A percentile compares a stretch with the other conserved stretches of the same genome.
These are phyloP conservation scores for Temnothorax rugatulus DNA, from an alignment of 2,888 invertebrate genomes.

Conservation along the genomic window DNA sequence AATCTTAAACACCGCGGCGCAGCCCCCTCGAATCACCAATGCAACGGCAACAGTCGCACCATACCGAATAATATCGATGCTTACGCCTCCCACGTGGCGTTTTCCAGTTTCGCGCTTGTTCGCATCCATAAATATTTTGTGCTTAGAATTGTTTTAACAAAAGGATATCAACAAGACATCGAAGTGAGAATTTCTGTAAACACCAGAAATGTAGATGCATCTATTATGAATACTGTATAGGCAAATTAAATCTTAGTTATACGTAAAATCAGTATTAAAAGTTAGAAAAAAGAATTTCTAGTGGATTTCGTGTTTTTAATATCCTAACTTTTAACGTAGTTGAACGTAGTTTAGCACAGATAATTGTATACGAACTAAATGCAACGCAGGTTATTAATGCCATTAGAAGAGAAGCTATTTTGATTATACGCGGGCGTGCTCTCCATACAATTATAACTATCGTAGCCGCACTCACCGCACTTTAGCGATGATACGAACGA, in stretches of 20 bases:
- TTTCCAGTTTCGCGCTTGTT: not conserved
- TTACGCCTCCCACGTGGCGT: not conserved
- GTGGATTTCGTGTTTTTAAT: not conserved
- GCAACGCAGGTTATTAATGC: conserved; percentile 26
- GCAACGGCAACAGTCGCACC: not conserved
- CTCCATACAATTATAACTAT: conserved; percentile 50
- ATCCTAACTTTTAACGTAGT: not conserved
- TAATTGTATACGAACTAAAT: conserved; percentile 27
- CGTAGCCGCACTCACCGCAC: conserved; percentile 22
- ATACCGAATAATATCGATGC: conserved; percentile 7
- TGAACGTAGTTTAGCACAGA: not conserved
- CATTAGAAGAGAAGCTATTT: conserved; percentile 33
- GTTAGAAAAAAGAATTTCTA: not conserved
- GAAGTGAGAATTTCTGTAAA: not conserved
- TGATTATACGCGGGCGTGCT: conserved; percentile 23
- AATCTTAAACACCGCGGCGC: conserved; percentile 67
- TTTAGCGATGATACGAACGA: conserved; percentile 45
- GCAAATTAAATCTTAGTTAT: not conserved
- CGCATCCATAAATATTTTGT: not conserved
- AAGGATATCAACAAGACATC: not conserved
- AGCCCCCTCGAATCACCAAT: conserved; percentile 40
- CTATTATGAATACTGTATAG: not conserved
- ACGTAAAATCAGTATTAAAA: not conserved
- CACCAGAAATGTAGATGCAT: not conserved
- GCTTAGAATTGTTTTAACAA: not conserved